Evolutionary conservation across 2,113 vertebrate species (phyloP).

Genomic region (Thalassarche chlororhynchos): DNA sequence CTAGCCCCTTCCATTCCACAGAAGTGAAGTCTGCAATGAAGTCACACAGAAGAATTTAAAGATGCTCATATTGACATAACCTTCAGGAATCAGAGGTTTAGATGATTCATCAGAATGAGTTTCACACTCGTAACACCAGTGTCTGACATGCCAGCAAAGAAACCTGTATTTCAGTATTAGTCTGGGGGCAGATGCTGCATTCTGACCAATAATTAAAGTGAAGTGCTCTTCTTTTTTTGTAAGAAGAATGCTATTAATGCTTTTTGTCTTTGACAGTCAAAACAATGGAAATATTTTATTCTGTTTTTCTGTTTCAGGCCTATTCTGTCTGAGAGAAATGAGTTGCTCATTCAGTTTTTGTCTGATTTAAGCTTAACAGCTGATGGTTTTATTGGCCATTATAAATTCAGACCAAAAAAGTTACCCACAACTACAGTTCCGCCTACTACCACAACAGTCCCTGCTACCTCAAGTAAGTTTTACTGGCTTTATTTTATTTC

Average conservation of each 20-base stretch:
- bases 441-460: slow-evolving; percentile 82
- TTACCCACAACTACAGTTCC: slow-evolving; percentile 78
- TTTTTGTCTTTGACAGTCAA: not conserved
- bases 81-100: not conserved
- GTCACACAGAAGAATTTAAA: not conserved
- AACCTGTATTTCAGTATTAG: not conserved
- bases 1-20: not conserved
- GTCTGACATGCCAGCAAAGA: not conserved
- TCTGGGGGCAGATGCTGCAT: not conserved
- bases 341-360: slow-evolving; percentile 94
- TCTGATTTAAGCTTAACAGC: slow-evolving; percentile 97
- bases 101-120: not conserved
- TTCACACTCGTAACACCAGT: not conserved
- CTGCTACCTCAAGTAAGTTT: slow-evolving; percentile 85
- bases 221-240: not conserved
- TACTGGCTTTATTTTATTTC: not conserved
- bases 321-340: slow-evolving; percentile 92
- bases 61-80: not conserved
- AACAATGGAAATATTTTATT: not conserved
- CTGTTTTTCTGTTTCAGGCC: slow-evolving; percentile 79
- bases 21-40: not conserved
- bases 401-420: slow-evolving; percentile 95
- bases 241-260: not conserved
- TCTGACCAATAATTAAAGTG: not conserved
- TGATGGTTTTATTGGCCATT: slow-evolving; percentile 96